Evolutionary conservation across 2,888 invertebrate genomes (phyloP), one percentile per base, ranked within the genome.

Genomic region (Temnothorax unifasciatus): DNA sequence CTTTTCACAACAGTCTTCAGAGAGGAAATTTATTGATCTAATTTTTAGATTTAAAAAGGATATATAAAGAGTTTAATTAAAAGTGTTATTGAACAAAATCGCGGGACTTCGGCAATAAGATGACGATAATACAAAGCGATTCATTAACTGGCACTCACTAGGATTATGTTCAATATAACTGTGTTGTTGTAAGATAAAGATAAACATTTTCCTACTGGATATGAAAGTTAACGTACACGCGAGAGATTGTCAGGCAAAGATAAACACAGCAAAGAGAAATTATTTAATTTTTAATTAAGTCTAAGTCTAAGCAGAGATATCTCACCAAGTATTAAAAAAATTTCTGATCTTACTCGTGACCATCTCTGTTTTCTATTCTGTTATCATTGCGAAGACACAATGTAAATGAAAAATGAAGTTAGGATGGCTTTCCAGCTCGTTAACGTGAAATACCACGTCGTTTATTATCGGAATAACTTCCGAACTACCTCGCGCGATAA

Each of bases 391-490:
- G 13, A n/a, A 18, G 9, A 76, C 2, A 18, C 18, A 63, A 15
- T 3, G 6, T 34, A 41, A 34, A 13, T 44, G 38, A 29, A 59
- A 64, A 76, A 64, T 64, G 2, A 25, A 76, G 50, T 52, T 64
- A 18, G 63, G 15, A 13, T 44, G 41, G 18, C 75, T 63, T 64
- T 76, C 38, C 38, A 63, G 38, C 11, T 64, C 38, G 25, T 74
- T 74, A 74, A 74, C 59, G 29, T 75, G 64, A 76, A 52, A 52
- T 52, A 38, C 29, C 34, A 34, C 47, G 63, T 64, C 66, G n/a
- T 76, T 64, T 64, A 64, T 52, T 76, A 76, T 41, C 76, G 52
- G 11, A 66, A 63, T 75, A 57, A 11, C n/a, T 63, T 63, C n/a
- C 50, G 34, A 50, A 50, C 29, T 54, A 41, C 5, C 66, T 41